Evolutionary conservation across 2,888 invertebrate species (phyloP).

Genomic region (Meliscaeva auricollis): DNA sequence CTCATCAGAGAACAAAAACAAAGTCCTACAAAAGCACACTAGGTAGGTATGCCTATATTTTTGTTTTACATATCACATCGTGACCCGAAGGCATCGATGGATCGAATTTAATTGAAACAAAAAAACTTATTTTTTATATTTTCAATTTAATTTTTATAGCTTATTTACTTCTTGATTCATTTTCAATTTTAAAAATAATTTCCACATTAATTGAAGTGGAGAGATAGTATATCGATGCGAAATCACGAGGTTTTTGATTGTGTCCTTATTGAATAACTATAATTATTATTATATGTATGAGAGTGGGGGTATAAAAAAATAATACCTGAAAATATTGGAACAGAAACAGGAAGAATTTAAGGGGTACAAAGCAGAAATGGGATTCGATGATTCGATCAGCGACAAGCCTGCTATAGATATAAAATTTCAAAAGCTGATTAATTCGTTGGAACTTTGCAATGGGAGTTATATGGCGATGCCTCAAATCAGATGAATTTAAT

Average conservation of each 20-base stretch:
- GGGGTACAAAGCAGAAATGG: neutral
- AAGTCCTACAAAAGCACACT: too few species aligned
- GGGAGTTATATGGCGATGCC: neutral
- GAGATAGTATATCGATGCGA: constrained; percentile 41
- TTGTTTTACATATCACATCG: neutral
- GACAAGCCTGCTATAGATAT: neutral
- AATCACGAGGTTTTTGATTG: constrained; percentile 44
- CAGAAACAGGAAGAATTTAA: neutral
- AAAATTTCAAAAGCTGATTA: constrained; percentile 50
- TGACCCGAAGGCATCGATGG: neutral
- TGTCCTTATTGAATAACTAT: constrained; percentile 35
- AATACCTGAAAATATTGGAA: neutral
- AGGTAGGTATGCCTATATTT: too few species aligned
- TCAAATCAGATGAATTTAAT: constrained; percentile 53
- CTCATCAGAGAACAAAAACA: too few species aligned
- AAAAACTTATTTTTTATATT: neutral
- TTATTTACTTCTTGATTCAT: constrained; percentile 48
- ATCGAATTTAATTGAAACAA: neutral
- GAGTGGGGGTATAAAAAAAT: neutral
- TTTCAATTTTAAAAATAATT: constrained; percentile 55
- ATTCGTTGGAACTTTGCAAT: constrained; percentile 1
- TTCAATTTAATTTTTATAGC: constrained; percentile 12
- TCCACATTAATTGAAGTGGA: constrained; percentile 56
- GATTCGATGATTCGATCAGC: neutral
- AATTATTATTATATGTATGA: neutral